A percentile compares a stretch with the other conserved stretches of the same genome.
Conservation (phyloP, 2,797 vertebrate genomes). For the Sarcoramphus papa region DNA sequence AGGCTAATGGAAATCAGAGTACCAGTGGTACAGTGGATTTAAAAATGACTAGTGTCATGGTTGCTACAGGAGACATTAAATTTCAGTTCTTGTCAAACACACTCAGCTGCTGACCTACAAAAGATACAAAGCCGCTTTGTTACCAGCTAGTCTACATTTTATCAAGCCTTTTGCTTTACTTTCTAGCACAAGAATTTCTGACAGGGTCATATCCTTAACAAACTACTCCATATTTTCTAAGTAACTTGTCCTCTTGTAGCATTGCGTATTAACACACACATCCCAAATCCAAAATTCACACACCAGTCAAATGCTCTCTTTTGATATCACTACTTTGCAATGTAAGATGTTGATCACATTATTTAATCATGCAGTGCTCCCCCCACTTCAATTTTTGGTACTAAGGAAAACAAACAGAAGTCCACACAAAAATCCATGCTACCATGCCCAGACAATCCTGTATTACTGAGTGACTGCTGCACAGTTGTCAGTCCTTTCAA, state of each 20-base stretch:
- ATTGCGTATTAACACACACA: accelerated
- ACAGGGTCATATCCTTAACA: background rate
- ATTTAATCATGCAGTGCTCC: background rate
- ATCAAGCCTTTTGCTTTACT: slow-evolving; percentile 39
- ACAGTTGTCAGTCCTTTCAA: background rate
- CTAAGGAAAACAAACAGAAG: background rate
- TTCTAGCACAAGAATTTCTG: slow-evolving; percentile 32
- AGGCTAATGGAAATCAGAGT: background rate
- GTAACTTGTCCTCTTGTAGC: background rate
- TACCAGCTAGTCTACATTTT: slow-evolving; percentile 59
- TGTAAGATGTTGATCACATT: background rate
- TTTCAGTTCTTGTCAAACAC: slow-evolving; percentile 61
- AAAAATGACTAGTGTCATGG: slow-evolving; percentile 10
- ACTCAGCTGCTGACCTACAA: slow-evolving; percentile 61
- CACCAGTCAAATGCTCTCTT: background rate
- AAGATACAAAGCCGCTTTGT: slow-evolving; percentile 60
- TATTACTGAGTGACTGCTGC: background rate
- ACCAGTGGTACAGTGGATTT: background rate
- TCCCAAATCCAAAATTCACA: background rate
- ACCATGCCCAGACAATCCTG: background rate
- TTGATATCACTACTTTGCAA: background rate
- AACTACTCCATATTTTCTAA: background rate
- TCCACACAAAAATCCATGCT: background rate
- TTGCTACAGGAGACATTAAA: slow-evolving; percentile 55
- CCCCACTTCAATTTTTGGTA: background rate